Conservation (phyloP, 2,888 invertebrate genomes). For the Ariolimax columbianus region DNA sequence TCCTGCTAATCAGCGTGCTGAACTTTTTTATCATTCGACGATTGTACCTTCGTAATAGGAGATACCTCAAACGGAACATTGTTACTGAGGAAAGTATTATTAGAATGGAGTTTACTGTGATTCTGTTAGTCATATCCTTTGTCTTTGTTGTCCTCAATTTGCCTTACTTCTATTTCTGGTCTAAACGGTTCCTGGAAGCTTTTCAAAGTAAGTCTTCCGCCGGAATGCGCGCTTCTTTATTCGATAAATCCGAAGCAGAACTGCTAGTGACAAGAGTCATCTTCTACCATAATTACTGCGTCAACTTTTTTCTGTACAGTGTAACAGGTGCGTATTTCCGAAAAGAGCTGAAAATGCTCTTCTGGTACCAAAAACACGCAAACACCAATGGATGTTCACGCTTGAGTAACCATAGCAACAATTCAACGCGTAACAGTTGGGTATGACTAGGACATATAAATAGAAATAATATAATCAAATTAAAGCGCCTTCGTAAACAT, state of each 20-base stretch:
- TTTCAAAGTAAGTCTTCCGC: constrained; percentile 11
- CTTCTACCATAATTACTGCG: constrained; percentile 74
- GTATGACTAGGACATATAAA: background rate
- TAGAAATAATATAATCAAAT: background rate
- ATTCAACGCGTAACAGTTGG: constrained; percentile 12
- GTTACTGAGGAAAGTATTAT: constrained; percentile 70
- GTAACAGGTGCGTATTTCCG: constrained; percentile 74
- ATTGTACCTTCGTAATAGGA: constrained; percentile 58
- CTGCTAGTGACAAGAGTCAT: constrained; percentile 65
- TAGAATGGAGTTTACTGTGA: constrained; percentile 73
- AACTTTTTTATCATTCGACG: constrained; percentile 67
- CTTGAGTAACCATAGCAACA: constrained; percentile 6
- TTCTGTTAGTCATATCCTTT: constrained; percentile 73
- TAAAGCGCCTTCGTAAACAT: too few species aligned
- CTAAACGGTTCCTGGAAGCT: constrained; percentile 51
- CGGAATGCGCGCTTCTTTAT: background rate
- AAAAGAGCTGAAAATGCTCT: constrained; percentile 67
- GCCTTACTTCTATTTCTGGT: constrained; percentile 75
- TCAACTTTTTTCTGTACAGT: constrained; percentile 75
- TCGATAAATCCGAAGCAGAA: constrained; percentile 31
- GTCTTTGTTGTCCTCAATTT: constrained; percentile 74
- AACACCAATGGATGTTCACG: background rate
- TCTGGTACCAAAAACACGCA: constrained; percentile 55
- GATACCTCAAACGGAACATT: constrained; percentile 49
- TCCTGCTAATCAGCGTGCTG: constrained; percentile 67